A percentile compares a stretch with the other conserved stretches of the same genome.
These are phyloP conservation scores for Diabrotica virgifera DNA, from an alignment of 1,140 invertebrate genomes.

Conservation along the genomic window DNA sequence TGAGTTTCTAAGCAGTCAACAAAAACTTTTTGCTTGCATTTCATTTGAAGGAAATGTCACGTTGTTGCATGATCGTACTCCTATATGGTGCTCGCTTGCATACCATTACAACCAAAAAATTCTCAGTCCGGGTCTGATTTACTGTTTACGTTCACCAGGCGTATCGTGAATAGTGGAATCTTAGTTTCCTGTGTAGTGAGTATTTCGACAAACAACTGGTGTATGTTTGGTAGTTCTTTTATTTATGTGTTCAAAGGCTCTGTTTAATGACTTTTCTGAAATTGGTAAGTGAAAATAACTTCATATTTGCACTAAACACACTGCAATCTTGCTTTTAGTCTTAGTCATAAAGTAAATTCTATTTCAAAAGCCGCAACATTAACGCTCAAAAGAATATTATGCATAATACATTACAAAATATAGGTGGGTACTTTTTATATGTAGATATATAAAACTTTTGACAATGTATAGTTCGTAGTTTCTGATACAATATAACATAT, in stretches of 20 bases:
- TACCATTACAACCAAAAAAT: constrained; percentile 23
- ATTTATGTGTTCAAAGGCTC: constrained; percentile 42
- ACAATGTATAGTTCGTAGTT: too few relatives aligned
- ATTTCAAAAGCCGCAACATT: too few relatives aligned
- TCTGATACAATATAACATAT: neutral
- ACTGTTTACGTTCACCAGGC: constrained; percentile 45
- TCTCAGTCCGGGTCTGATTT: constrained; percentile 41
- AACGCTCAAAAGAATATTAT: too few relatives aligned
- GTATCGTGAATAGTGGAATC: constrained; percentile 43
- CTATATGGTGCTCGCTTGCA: constrained; percentile 9
- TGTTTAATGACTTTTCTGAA: constrained; percentile 42
- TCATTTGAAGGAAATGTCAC: constrained; percentile 12
- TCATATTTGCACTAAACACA: too few relatives aligned
- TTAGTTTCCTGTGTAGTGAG: constrained; percentile 34
- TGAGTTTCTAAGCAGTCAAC: constrained; percentile 5
- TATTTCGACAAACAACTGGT: constrained; percentile 40
- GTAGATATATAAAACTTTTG: too few relatives aligned
- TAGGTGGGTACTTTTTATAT: too few relatives aligned
- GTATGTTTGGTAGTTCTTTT: constrained; percentile 30
- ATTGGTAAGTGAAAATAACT: constrained; percentile 36
- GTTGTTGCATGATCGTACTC: constrained; percentile 9
- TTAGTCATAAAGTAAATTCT: too few relatives aligned
- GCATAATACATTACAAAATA: too few relatives aligned
- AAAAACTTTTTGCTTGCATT: constrained; percentile 8
- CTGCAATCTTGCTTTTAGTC: too few relatives aligned